A percentile compares a stretch with the other conserved stretches of the same genome.
These are phyloP conservation scores for Chrysomela aeneicollis DNA, from an alignment of 2,888 invertebrate genomes.

Conservation along the genomic window DNA sequence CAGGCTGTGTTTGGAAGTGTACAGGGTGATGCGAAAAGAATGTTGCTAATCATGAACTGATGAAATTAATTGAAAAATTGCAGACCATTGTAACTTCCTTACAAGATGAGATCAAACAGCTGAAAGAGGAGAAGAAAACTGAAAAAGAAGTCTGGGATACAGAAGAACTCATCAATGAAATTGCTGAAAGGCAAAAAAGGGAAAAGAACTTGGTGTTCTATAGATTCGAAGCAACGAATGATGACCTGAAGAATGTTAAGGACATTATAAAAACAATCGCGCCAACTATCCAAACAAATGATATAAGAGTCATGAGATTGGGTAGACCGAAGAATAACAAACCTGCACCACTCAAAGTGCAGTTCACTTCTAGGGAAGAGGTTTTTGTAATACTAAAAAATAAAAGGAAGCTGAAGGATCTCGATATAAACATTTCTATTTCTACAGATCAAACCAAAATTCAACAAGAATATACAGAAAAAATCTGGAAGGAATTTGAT, in stretches of 20 bases:
- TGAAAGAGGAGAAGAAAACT: not conserved
- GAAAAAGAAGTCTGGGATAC: not conserved
- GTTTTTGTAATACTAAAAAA: not conserved
- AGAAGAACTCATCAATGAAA: not conserved
- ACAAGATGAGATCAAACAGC: not conserved
- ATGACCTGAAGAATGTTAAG: not conserved
- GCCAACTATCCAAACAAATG: constrained; percentile 2
- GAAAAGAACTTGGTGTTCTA: constrained; percentile 1
- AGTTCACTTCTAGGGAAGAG: not conserved
- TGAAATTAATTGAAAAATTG: not conserved
- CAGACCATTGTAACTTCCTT: not conserved
- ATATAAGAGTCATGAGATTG: not conserved
- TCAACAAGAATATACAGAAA: not conserved
- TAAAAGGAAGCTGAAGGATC: not conserved
- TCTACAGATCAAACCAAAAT: not conserved
- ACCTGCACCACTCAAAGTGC: no score
- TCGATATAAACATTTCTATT: not conserved
- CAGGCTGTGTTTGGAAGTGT: constrained; percentile 3
- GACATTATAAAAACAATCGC: not conserved
- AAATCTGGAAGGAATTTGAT: not conserved
- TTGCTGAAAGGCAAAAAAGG: not conserved
- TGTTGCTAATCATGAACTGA: not conserved
- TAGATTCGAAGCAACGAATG: not conserved
- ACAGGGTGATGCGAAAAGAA: not conserved
- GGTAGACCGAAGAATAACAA: no score